Conservation (phyloP, 2,113 vertebrate genomes). For the Oplegnathus fasciatus region DNA sequence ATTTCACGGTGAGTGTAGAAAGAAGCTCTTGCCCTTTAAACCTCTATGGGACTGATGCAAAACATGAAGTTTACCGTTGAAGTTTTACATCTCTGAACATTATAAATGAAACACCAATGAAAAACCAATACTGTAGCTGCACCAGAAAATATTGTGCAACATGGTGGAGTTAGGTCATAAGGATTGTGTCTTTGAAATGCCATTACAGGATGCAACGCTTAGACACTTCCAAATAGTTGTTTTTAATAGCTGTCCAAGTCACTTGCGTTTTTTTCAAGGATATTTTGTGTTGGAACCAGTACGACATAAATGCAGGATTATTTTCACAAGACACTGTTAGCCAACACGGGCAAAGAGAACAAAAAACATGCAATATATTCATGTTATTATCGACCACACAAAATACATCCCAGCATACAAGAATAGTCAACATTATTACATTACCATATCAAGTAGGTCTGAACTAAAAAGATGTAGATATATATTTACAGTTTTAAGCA, state of each 20-base stretch:
- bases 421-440: neutral
- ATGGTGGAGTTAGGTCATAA: no score
- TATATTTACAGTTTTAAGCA: constrained; percentile 14
- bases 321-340: neutral
- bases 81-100: neutral
- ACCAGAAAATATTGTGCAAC: no score
- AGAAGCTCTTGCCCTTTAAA: constrained; percentile 26
- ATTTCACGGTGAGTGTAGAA: constrained; percentile 9
- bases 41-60: neutral
- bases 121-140: no score
- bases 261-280: neutral
- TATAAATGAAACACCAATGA: no score
- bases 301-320: neutral
- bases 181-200: neutral
- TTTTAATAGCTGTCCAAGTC: neutral
- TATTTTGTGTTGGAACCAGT: neutral
- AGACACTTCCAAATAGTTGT: neutral
- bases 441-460: neutral
- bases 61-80: neutral
- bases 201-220: neutral
- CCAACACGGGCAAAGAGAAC: neutral
- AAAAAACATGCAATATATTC: neutral
- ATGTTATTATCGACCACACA: neutral
- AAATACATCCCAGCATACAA: neutral
- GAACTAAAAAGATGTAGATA: constrained; percentile 7